Percentiles rank a stretch among this genome's conserved stretches.
Conservation (phyloP, 2,113 vertebrate species). For the Sylvietta virens region DNA sequence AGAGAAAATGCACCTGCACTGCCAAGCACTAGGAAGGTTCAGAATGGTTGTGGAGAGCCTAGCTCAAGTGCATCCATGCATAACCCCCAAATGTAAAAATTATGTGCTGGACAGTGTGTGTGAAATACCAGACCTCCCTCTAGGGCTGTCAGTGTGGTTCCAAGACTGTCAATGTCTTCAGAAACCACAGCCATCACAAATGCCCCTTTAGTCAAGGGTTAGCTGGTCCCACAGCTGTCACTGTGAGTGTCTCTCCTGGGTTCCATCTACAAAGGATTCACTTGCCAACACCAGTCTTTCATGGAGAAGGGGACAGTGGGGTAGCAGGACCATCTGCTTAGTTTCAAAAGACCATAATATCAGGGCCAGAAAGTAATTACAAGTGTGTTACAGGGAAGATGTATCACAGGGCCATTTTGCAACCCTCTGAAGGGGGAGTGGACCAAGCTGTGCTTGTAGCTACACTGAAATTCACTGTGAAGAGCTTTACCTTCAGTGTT, state of each 20-base stretch:
- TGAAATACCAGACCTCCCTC: neutral
- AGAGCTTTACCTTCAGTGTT: neutral
- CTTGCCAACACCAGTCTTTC: neutral
- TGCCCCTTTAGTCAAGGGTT: slow-evolving; percentile 52
- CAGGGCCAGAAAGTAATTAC: neutral
- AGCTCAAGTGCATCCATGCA: neutral
- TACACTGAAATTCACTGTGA: neutral
- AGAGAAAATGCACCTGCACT: neutral
- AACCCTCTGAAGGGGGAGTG: neutral
- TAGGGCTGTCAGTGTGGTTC: neutral
- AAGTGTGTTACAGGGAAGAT: neutral
- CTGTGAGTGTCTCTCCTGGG: neutral
- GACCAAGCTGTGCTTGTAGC: neutral
- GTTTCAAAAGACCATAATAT: neutral
- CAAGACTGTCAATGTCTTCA: slow-evolving; percentile 53
- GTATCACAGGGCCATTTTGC: neutral
- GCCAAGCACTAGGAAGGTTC: neutral
- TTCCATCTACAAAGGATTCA: neutral
- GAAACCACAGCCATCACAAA: slow-evolving; percentile 38
- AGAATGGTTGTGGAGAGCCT: neutral
- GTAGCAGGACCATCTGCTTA: slow-evolving; percentile 39
- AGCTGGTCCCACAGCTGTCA: slow-evolving; percentile 49
- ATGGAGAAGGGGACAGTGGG: neutral
- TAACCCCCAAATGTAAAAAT: slow-evolving; percentile 1
- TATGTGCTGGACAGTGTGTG: neutral